Base-by-base conservation (phyloP, 1,140 invertebrate species). In the Trichogramma pretiosum region DNA sequence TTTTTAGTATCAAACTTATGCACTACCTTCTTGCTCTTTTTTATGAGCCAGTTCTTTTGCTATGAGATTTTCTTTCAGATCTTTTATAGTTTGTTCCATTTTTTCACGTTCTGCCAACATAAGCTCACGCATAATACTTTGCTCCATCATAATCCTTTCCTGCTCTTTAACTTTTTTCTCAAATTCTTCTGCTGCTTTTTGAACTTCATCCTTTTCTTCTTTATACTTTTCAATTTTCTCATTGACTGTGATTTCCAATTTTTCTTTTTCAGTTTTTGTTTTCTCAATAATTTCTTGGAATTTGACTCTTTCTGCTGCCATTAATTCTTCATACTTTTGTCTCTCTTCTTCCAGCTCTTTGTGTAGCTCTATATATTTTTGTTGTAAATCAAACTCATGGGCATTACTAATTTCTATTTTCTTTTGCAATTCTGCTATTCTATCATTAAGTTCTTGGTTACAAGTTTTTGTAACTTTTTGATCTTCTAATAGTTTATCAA, bases 211-310 rank as follows among this genome's bases (percentile, higher is more conserved):
- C 21, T 65, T 55, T 5, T 64, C 55, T 10, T 56, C 53, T 44
- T 71, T 69, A 68, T 72, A 70, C 19, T 69, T 60, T 42, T 73
- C 65, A 55, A 74, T 67, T 57, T 75, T 64, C 17, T 69, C 57
- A 23, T 57, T 67, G 34, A 76, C 67, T 44, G 62, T 60, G 24
- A 69, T 55, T 48, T 76, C 72, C 3, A 74, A 58, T 33, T 58
- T 56, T 24, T 64, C 60, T 54, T 71, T 74, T 30, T 77, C 67
- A 26, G 67, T 64, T 42, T 72, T 69, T 13, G 64, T 70, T 33
- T 61, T 58, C 16, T 74, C 58, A n/a, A 77, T 55, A 47, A 68
- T 67, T 32, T 72, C 62, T 54, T 73, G 61, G 54, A 75, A 69
- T 43, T 74, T 74, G 39, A 61, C 53, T 41, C 69, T 74, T n/a